Conservation (phyloP, 1,140 invertebrate genomes). For the Aphis craccivora region DNA sequence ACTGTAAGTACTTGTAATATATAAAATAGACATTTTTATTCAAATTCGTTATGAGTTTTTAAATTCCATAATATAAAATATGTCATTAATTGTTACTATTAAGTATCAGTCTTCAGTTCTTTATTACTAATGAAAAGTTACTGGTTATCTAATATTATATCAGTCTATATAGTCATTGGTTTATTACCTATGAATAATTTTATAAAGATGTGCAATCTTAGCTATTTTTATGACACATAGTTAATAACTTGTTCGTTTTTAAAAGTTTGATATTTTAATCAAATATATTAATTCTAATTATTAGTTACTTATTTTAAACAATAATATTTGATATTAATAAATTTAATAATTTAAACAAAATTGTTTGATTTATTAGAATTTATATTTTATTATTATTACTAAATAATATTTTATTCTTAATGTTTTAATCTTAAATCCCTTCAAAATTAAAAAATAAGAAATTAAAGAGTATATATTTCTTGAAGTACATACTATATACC, state of each 20-base stretch:
- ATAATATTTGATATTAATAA: no score
- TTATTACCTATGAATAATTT: background rate
- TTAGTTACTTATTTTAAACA: background rate
- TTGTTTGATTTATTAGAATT: background rate
- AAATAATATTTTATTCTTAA: no score
- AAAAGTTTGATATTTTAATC: background rate
- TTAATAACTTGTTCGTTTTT: background rate
- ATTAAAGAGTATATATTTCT: no score
- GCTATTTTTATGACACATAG: background rate
- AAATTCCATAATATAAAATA: background rate
- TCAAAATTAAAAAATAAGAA: background rate
- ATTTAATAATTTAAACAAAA: background rate
- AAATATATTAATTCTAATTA: background rate
- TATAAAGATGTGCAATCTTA: background rate
- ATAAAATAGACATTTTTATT: no score
- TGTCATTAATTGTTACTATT: background rate
- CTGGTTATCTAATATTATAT: background rate
- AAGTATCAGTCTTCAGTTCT: background rate
- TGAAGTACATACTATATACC: background rate
- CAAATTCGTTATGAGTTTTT: background rate
- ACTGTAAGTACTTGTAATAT: no score
- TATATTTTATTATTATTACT: no score
- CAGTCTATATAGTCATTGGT: no score
- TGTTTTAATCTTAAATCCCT: background rate
- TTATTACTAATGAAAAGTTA: background rate